These are phyloP conservation scores for Neomonachus schauinslandi DNA, from an alignment of 2,113 vertebrate genomes.

Conservation along the genomic window DNA sequence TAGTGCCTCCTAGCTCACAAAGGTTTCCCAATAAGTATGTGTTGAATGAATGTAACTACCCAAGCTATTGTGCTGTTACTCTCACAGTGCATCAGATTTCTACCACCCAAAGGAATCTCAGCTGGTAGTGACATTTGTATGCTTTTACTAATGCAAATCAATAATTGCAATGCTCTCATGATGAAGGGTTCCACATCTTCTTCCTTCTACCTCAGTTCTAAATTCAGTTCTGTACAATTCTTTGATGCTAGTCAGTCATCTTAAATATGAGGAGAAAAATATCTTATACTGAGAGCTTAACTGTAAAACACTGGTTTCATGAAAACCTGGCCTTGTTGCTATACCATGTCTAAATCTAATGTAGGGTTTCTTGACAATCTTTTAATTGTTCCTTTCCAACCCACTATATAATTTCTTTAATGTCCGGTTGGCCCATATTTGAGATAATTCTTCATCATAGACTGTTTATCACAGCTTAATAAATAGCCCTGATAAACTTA, in stretches of 20 bases:
- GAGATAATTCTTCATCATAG: neutral
- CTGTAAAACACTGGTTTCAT: neutral
- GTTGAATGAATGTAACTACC: neutral
- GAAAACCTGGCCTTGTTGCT: neutral
- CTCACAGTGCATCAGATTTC: neutral
- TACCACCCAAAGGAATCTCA: slow-evolving; percentile 23
- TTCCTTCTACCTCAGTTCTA: neutral
- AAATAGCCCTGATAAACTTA: neutral
- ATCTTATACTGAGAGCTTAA: neutral
- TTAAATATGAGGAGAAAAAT: neutral
- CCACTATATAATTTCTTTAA: neutral
- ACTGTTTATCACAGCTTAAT: neutral
- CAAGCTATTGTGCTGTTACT: neutral
- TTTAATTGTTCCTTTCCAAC: slow-evolving; percentile 15
- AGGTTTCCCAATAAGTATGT: neutral
- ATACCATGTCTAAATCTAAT: neutral
- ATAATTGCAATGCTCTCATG: neutral
- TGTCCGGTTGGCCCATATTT: neutral
- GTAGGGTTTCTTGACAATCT: neutral
- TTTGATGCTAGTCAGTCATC: neutral
- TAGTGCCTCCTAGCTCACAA: no score
- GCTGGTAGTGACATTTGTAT: neutral
- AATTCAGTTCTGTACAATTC: neutral
- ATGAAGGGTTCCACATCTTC: neutral
- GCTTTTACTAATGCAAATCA: slow-evolving; percentile 57